A percentile compares a stretch with the other conserved stretches of the same genome.
Evolutionary conservation across 1,140 invertebrate genomes (phyloP).

Genomic region (Zophobas atratus): DNA sequence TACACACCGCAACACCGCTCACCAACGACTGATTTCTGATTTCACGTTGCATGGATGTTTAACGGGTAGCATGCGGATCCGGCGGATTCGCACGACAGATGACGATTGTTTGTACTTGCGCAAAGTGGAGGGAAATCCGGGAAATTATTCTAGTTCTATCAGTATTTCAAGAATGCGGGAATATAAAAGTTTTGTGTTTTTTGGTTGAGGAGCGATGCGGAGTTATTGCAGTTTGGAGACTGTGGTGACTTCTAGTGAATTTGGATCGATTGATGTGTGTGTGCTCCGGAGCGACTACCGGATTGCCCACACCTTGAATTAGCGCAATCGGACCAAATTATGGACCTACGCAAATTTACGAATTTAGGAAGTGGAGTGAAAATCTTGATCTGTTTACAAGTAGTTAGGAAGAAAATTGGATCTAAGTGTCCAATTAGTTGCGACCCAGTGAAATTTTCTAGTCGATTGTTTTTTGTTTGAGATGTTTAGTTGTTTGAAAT

Average conservation of each 20-base stretch:
- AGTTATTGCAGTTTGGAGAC: constrained; percentile 2
- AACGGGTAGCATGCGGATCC: constrained; percentile 48
- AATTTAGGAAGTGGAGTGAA: constrained; percentile 19
- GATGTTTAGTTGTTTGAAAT: too few species aligned
- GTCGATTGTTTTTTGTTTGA: too few species aligned
- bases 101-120: constrained; percentile 50
- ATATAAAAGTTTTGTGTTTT: constrained; percentile 13
- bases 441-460: too few species aligned
- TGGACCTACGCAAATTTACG: constrained; percentile 25
- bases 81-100: constrained; percentile 39
- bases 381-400: constrained; percentile 32
- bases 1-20: constrained; percentile 9
- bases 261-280: neutral
- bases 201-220: neutral
- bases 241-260: neutral
- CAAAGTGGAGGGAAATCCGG: constrained; percentile 24
- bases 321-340: constrained; percentile 30
- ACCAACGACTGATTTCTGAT: constrained; percentile 45
- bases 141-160: constrained; percentile 16
- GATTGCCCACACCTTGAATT: neutral
- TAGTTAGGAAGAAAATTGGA: neutral
- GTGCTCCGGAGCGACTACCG: neutral
- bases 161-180: neutral
- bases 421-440: neutral
- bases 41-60: constrained; percentile 48